Evolutionary conservation across 2,888 invertebrate genomes (phyloP), one percentile per base, ranked within the genome.

Genomic region (Alloplasta piceator): DNA sequence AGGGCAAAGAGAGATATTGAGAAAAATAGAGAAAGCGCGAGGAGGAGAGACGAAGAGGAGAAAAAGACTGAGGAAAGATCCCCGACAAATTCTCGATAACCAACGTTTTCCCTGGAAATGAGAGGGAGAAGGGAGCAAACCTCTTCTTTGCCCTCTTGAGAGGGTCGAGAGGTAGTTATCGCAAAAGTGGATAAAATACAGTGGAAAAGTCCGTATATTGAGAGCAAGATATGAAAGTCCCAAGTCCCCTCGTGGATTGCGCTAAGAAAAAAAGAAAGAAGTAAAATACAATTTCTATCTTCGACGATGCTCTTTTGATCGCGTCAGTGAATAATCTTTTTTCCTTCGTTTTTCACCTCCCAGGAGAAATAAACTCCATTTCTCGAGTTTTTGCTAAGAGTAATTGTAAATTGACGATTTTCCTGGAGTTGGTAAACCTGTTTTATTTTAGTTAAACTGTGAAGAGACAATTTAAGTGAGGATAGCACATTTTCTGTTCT

Each of bases 1-100:
- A 63, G 43, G 26, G 60, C 41, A 36, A 50, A 16, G 41, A 58
- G 71, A 71, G 58, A 46, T 38, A 80, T 73, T 61, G 71, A 64
- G 63, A 73, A 73, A 56, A 72, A 77, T 50, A 60, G 71, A 64
- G 64, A 50, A n/a, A 26, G 14, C 39, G 14, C 0, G 26, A 41
- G 41, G 55, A 41, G 36, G 5, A 70, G 9, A n/a, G 4, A 50
- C 1, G 16, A 36, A 12, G 56, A 12, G 41, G 26, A 26, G 39
- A 43, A 52, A 68, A 43, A 52, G 14, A 52, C 12, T 7, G 52
- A 52, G n/a, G 67, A 71, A 76, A 56, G 71, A 76, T 80, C 71
- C 68, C 63, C 58, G 58, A 73, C 80, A 80, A 80, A 64, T 80
- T 77, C 72, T 80, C 72, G 80, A 80, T 80, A 77, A 80, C 63